Evolutionary conservation across 2,113 vertebrate species (phyloP), one percentile per base, ranked within the genome.

Genomic region (Tor tambroides): DNA sequence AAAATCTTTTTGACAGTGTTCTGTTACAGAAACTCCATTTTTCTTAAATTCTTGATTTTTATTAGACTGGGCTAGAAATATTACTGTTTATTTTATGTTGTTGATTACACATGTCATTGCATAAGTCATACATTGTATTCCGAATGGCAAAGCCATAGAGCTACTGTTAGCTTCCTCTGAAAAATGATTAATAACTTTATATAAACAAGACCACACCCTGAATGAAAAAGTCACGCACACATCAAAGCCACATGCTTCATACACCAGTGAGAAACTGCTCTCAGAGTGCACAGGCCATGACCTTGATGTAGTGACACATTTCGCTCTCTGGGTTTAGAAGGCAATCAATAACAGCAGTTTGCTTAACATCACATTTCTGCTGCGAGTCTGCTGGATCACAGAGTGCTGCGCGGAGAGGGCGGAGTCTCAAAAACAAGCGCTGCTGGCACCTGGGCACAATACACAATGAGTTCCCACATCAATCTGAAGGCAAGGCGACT

Each of bases 241-340:
- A 69, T 69, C n/a, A 54, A 71, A 41, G 35, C 85, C 41, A 17
- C 5, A 71, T 11, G 80, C 67, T 38, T 19, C 75, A 80, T 41
- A 32, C 28, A 6, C 10, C 54, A 41, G 17, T 46, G 9, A 80
- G 21, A 74, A 86, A 75, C 8, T 38, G 26, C 51, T 84, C 71
- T 51, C 30, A 38, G 38, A 74, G 14, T 26, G 17, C 74, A 74
- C 43, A 46, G 84, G 23, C 65, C 35, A 82, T 78, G 86, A 90
- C 90, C 90, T 90, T 92, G 88, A 75, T 38, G 35, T 69, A 54
- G 28, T 32, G 78, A 78, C 32, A 72, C 35, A 72, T 74, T 59
- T 2, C 32, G 10, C 79, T 80, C 71, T 43, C 35, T 63, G 69
- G 17, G 15, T 84, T 83, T 59, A 61, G 30, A 14, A 5, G 10